Conservation (phyloP, 1,140 invertebrate genomes). For the Linepithema humile region DNA sequence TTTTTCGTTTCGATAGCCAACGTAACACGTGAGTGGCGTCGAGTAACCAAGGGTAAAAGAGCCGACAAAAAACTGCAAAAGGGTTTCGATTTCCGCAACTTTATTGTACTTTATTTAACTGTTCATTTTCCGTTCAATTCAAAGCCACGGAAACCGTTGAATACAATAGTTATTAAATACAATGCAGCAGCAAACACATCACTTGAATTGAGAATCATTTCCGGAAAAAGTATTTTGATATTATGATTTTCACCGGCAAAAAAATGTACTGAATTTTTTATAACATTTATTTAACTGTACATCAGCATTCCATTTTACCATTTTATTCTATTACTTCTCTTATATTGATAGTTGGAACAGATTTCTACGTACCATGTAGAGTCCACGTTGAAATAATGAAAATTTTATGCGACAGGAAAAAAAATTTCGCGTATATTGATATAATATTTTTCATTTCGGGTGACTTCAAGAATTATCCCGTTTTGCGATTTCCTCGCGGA, state of each 20-base stretch:
- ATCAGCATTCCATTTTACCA: background rate
- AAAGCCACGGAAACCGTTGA: background rate
- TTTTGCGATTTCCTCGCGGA: background rate
- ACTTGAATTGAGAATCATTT: conserved; percentile 3
- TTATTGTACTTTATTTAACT: conserved; percentile 47
- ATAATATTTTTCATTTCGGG: background rate
- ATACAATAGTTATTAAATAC: conserved; percentile 9
- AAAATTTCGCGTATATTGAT: background rate
- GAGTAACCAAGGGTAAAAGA: conserved; percentile 33
- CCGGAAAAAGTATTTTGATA: background rate
- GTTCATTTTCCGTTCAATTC: conserved; percentile 16
- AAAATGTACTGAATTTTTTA: background rate
- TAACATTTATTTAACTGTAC: background rate
- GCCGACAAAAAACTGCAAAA: conserved; percentile 39
- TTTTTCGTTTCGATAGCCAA: conserved; percentile 10
- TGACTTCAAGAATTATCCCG: conserved; percentile 1
- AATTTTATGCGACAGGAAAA: background rate
- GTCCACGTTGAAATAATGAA: background rate
- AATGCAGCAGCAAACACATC: background rate
- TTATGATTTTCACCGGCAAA: background rate
- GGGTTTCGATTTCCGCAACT: conserved; percentile 44
- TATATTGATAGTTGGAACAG: background rate
- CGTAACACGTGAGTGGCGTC: conserved; percentile 46
- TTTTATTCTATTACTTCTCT: background rate
- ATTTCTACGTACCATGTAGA: background rate